A percentile compares a stretch with the other conserved stretches of the same genome.
Conservation (phyloP, 1,140 invertebrate species). For the Geopemphigus sp. region DNA sequence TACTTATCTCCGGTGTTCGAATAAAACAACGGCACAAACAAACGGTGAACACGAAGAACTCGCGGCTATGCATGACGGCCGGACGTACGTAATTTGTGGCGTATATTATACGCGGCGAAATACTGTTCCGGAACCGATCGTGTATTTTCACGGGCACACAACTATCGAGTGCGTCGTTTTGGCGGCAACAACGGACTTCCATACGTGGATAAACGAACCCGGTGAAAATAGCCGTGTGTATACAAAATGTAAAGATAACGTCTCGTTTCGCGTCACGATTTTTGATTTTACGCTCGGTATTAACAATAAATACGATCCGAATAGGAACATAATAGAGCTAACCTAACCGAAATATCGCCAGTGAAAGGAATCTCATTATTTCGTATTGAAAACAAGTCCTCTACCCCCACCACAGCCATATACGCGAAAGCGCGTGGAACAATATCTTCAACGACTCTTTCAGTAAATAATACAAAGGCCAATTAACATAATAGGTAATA, state of each 20-base stretch:
- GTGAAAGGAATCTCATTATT: background rate
- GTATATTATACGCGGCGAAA: background rate
- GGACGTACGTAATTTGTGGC: too few species aligned
- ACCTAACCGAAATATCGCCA: background rate
- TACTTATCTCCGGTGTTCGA: too few species aligned
- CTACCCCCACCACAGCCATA: too few species aligned
- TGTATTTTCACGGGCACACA: too few species aligned
- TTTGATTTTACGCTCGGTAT: background rate
- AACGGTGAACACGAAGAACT: too few species aligned
- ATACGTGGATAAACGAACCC: background rate
- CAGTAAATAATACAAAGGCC: slow-evolving; percentile 1
- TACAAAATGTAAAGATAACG: too few species aligned
- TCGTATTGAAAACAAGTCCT: background rate
- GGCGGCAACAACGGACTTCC: too few species aligned
- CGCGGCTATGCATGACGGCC: too few species aligned
- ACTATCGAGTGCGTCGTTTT: background rate
- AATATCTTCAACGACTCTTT: background rate
- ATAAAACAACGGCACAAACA: too few species aligned
- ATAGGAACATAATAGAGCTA: background rate
- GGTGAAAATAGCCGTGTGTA: background rate
- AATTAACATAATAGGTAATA: slow-evolving; percentile 1
- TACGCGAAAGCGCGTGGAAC: too few species aligned
- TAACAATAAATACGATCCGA: background rate
- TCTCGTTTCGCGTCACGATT: background rate
- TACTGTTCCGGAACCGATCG: too few species aligned